Evolutionary conservation across 2,113 vertebrate species (phyloP).

Genomic region (Erinaceus europaeus): DNA sequence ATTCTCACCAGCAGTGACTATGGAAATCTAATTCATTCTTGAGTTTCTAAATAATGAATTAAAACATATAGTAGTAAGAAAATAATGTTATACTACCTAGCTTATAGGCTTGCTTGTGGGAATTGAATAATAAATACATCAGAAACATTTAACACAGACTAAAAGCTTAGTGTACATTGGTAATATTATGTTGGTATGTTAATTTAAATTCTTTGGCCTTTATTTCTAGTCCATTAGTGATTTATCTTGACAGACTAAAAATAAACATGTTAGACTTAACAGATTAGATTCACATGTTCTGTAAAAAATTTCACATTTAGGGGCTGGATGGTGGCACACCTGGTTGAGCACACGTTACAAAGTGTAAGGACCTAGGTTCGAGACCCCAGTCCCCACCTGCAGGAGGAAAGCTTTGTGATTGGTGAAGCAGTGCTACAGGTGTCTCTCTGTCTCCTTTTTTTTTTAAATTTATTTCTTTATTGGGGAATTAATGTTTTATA

Average conservation of each 20-base stretch:
- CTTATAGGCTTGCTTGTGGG: neutral
- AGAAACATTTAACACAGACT: neutral
- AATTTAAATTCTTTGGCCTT: neutral
- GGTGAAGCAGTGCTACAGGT: too few species aligned
- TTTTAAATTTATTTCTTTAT: too few species aligned
- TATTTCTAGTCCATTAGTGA: neutral
- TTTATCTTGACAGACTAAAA: neutral
- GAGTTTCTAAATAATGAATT: neutral
- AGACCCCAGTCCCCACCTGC: too few species aligned
- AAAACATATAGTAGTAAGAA: neutral
- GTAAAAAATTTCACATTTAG: constrained; percentile 10
- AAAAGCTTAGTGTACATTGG: neutral
- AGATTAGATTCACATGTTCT: neutral
- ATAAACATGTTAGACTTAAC: neutral
- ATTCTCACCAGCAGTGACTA: neutral
- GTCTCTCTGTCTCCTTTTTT: too few species aligned
- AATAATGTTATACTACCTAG: neutral
- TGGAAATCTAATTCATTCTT: neutral
- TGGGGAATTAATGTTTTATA: too few species aligned
- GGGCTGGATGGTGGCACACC: too few species aligned
- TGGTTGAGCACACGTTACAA: too few species aligned
- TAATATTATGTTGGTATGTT: neutral
- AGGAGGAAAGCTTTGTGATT: too few species aligned
- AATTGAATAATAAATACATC: neutral
- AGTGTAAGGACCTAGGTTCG: too few species aligned